Evolutionary conservation across 2,888 invertebrate genomes (phyloP), one percentile per base, ranked within the genome.

Genomic region (Eumacrocentrus americanus): DNA sequence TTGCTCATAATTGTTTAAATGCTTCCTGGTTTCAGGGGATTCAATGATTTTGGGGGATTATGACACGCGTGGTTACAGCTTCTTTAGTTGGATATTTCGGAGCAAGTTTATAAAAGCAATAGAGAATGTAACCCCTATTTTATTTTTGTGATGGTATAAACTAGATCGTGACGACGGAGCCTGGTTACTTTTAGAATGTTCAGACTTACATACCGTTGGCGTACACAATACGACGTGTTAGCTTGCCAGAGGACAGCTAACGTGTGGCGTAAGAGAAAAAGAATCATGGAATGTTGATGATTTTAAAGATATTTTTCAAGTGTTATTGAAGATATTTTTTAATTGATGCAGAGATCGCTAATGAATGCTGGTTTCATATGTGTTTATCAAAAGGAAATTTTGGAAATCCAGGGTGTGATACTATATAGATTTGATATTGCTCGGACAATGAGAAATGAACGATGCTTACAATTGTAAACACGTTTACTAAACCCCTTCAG

Each of bases 151-250:
- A 64, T 66, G 52, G 58, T 64, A 63, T 62, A 61, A 67, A 67
- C 62, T 65, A 64, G 67, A 64, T 63, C 67, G 61, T 64, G 61
- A 62, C 65, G 63, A 65, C 58, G 50, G 54, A 57, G 34, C 40
- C 46, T 58, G 56, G 62, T 64, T 67, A 66, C 67, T 67, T 67
- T 67, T 67, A 66, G 67, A 64, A 58, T 64, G 60, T 40, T 50
- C 12, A 14, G 44, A 37, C 37, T 29, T 18, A 35, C 20, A 34
- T 51, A 35, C 37, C 20, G 35, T 18, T 51, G 52, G 52, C 25
- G 23, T 16, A 53, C 35, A 51, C 37, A 51, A 51, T 51, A 34
- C 51, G 20, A 20, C 35, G 29, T 50, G 34, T 18, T n/a, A 5
- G 20, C 12, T 37, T 35, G 51, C 51, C 51, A 51, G 35, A 51